Percentiles rank a stretch among this genome's conserved stretches.
Evolutionary conservation across 2,888 invertebrate species (phyloP).

Genomic region (Tillus elongatus): DNA sequence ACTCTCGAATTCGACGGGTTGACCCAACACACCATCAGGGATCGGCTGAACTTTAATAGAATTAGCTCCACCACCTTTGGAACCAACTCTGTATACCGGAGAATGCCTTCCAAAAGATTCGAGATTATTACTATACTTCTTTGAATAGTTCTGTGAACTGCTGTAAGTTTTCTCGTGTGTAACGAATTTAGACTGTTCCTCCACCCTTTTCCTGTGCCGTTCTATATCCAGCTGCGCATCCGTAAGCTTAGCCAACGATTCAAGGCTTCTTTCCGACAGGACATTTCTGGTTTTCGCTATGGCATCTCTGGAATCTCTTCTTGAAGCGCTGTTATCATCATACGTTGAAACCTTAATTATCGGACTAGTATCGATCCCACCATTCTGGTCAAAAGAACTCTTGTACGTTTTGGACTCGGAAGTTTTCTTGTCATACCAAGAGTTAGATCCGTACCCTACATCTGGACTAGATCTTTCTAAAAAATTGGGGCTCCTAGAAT

Average conservation of each 20-base stretch:
- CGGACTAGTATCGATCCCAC: slow-evolving; percentile 47
- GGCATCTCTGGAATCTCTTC: slow-evolving; percentile 75
- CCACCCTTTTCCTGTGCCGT: slow-evolving; percentile 30
- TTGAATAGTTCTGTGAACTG: slow-evolving; percentile 27
- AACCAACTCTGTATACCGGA: slow-evolving; percentile 24
- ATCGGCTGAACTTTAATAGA: slow-evolving; percentile 80
- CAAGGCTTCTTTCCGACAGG: slow-evolving; percentile 59
- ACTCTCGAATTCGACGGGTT: slow-evolving; percentile 95
- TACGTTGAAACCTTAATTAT: slow-evolving; percentile 53
- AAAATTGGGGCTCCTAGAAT: slow-evolving; percentile 34
- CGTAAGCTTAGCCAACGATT: slow-evolving; percentile 60
- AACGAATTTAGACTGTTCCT: slow-evolving; percentile 33
- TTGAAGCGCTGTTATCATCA: slow-evolving; percentile 45
- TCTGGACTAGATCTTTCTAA: slow-evolving; percentile 33
- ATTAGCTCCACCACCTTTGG: slow-evolving; percentile 68
- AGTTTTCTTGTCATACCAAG: slow-evolving; percentile 31
- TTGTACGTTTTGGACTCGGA: slow-evolving; percentile 30
- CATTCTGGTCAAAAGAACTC: slow-evolving; percentile 22
- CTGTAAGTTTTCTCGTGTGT: slow-evolving; percentile 28
- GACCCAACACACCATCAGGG: slow-evolving; percentile 78
- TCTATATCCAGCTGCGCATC: slow-evolving; percentile 49
- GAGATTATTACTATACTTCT: slow-evolving; percentile 30
- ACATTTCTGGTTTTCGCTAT: slow-evolving; percentile 71
- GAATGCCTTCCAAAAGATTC: slow-evolving; percentile 25
- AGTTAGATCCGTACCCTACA: slow-evolving; percentile 26